Conservation (phyloP, 2,888 invertebrate species). For the Scelioninae gen. 1 region DNA sequence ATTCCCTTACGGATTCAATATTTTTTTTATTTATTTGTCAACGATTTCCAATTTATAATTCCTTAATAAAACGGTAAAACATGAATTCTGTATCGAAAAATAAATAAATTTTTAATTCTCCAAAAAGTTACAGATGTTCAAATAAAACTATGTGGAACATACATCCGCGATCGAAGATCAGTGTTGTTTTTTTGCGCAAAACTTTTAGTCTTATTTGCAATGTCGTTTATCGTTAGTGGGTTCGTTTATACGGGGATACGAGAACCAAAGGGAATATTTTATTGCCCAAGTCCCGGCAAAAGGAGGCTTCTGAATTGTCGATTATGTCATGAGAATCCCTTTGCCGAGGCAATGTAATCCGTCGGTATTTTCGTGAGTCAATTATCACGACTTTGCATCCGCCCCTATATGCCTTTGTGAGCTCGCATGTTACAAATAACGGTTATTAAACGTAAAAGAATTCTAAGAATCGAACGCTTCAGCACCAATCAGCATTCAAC, state of each 20-base stretch:
- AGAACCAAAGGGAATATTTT: constrained; percentile 66
- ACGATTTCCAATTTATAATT: too few relatives aligned
- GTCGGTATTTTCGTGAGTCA: constrained; percentile 57
- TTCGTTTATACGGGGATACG: constrained; percentile 34
- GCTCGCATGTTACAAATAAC: constrained; percentile 29
- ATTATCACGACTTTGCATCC: constrained; percentile 64
- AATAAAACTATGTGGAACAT: neutral
- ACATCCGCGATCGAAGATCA: constrained; percentile 30
- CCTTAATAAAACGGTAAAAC: neutral
- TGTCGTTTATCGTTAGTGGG: constrained; percentile 16
- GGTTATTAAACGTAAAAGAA: too few relatives aligned
- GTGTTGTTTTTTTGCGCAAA: constrained; percentile 43
- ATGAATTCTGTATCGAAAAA: too few relatives aligned
- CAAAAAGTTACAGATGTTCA: too few relatives aligned
- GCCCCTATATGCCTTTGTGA: constrained; percentile 30
- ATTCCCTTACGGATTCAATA: too few relatives aligned
- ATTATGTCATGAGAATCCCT: constrained; percentile 63
- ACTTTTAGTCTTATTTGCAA: constrained; percentile 26
- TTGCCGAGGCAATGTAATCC: constrained; percentile 45
- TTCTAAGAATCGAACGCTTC: too few relatives aligned
- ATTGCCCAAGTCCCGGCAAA: constrained; percentile 35
- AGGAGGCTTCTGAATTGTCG: constrained; percentile 64
- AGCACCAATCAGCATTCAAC: too few relatives aligned
- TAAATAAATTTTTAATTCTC: too few relatives aligned
- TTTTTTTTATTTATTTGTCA: too few relatives aligned